These are phyloP conservation scores for Catharus minimus DNA, from an alignment of 2,113 vertebrate genomes.

Conservation along the genomic window DNA sequence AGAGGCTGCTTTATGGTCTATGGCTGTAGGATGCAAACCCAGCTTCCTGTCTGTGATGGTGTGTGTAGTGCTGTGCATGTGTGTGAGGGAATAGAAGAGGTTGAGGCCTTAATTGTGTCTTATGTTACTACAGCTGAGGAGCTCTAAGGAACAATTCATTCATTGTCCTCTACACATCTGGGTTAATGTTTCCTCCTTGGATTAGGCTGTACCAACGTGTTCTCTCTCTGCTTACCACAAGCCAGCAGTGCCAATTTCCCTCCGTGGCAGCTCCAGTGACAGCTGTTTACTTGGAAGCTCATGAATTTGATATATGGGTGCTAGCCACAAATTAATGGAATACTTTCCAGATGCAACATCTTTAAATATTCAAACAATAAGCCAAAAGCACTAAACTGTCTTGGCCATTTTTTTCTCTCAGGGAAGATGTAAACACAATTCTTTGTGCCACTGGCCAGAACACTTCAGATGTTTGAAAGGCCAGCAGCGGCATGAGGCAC, in stretches of 20 bases:
- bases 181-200: conserved; percentile 72
- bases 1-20: background rate
- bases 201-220: conserved; percentile 71
- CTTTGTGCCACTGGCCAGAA: conserved; percentile 44
- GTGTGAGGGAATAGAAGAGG: background rate
- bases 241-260: conserved; percentile 72
- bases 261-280: conserved; percentile 51
- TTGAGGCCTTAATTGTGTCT: conserved; percentile 57
- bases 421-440: conserved; percentile 67
- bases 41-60: background rate
- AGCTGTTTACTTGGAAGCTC: conserved; percentile 78
- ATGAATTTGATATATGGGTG: conserved; percentile 72
- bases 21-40: background rate
- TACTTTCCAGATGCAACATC: conserved; percentile 76
- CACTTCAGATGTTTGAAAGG: conserved; percentile 23
- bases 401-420: conserved; percentile 40
- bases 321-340: conserved; percentile 78
- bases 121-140: conserved; percentile 37
- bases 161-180: conserved; percentile 76
- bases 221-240: conserved; percentile 73
- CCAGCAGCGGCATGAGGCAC: background rate
- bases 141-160: conserved; percentile 72
- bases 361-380: conserved; percentile 74
- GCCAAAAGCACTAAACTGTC: conserved; percentile 61
- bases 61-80: background rate